Base-by-base conservation (phyloP, 2,888 invertebrate species). In the Tachina grossa region DNA sequence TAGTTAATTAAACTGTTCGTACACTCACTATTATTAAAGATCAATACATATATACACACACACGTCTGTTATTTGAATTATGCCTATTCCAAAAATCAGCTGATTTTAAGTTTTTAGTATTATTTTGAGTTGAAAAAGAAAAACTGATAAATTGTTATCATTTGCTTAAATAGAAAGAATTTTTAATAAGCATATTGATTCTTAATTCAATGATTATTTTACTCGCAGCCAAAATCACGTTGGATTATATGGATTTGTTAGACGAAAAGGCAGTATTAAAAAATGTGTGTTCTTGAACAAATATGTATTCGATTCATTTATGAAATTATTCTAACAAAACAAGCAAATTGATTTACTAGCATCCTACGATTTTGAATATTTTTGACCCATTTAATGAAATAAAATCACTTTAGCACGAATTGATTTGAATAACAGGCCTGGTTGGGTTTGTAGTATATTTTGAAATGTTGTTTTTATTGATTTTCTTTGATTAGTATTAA, bases 401-500 rank as follows among this genome's bases (percentile, higher is more conserved):
- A 53, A 53, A 53, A 19, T 53, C 53, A 16, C 53, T 53, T 22
- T 1, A 4, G 19, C 11, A 11, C 55, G 22, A 66, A 57, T n/a
- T 39, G 47, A 22, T 65, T 65, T 31, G 9, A 9, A 22, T 19
- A 65, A 61, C 41, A 13, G 55, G 16, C n/a, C 39, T 59, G 72
- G 31, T 55, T 59, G 49, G n/a, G 61, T 66, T 45, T 51, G 51
- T 75, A 61, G 16, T 14, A 66, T 81, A 22, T 76, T 76, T 51
- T 72, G 43, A 49, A 61, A 16, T 31, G 31, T 53, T 41, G 14
- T 53, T 82, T 41, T 71, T 59, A 63, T 47, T 45, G 45, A 63
- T 81, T 74, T 77, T 43, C 13, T 74, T 84, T 74, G 55, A 78
- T 80, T 82, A 82, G 47, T 75, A 65, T 75, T 85, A 85, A 78